Percentiles rank a stretch among this genome's conserved stretches.
These are phyloP conservation scores for Pristiophorus japonicus DNA, from an alignment of 2,113 vertebrate species.

Conservation along the genomic window DNA sequence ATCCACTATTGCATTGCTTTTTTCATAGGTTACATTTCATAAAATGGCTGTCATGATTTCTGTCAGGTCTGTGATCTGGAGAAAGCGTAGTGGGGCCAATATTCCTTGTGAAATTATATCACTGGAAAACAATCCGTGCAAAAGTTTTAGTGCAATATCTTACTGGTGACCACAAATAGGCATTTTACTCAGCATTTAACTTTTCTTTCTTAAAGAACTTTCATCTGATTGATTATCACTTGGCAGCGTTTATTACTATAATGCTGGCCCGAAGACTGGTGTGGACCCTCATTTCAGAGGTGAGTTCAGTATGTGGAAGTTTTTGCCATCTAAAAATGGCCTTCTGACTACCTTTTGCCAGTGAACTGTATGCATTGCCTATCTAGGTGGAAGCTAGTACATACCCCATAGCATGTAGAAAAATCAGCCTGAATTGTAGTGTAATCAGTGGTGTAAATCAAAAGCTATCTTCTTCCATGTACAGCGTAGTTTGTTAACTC, in stretches of 20 bases:
- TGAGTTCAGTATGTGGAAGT: slow-evolving; percentile 46
- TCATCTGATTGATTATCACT: slow-evolving; percentile 94
- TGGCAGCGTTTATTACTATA: slow-evolving; percentile 93
- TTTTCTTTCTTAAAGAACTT: slow-evolving; percentile 74
- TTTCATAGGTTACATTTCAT: neutral
- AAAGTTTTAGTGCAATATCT: neutral
- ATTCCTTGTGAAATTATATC: neutral
- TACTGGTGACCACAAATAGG: neutral
- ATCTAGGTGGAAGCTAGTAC: neutral
- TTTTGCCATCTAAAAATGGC: neutral
- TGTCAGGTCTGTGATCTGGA: neutral
- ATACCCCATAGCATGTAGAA: neutral
- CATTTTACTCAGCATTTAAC: neutral
- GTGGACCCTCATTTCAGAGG: slow-evolving; percentile 94
- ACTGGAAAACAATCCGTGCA: neutral
- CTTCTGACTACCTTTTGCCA: neutral
- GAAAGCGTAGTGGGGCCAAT: neutral
- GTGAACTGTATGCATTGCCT: neutral
- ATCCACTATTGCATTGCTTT: neutral
- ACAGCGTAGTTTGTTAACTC: neutral
- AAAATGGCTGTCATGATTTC: neutral
- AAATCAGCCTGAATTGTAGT: neutral
- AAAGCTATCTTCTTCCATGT: neutral
- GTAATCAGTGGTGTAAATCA: neutral
- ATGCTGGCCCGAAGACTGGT: slow-evolving; percentile 95